Evolutionary conservation across 2,113 vertebrate species (phyloP).

Genomic region (Hemiprocne comata): DNA sequence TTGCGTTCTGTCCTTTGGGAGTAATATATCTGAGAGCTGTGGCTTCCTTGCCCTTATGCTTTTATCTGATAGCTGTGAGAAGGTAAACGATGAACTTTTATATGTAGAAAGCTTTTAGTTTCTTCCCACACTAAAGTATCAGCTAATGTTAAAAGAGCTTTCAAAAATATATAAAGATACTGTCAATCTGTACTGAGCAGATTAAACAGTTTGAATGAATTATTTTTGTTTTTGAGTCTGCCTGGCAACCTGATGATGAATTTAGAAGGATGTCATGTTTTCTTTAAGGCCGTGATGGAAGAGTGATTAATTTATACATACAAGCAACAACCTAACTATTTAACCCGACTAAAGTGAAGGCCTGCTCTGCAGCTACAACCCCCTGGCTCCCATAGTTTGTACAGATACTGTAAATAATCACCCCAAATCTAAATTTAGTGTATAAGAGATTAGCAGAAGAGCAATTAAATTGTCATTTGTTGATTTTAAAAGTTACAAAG

Average conservation of each 20-base stretch:
- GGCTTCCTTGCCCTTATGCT: slow-evolving; percentile 69
- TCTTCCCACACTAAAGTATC: slow-evolving; percentile 77
- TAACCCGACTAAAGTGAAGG: neutral
- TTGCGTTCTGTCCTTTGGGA: slow-evolving; percentile 66
- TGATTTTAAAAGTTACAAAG: neutral
- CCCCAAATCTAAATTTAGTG: neutral
- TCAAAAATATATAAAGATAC: slow-evolving; percentile 80
- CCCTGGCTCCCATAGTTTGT: neutral
- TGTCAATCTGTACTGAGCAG: slow-evolving; percentile 76
- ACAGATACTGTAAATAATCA: neutral
- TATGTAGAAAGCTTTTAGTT: slow-evolving; percentile 76
- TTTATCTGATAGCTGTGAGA: slow-evolving; percentile 75
- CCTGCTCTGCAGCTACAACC: neutral
- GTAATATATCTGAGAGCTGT: slow-evolving; percentile 64
- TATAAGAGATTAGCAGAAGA: neutral
- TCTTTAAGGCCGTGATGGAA: slow-evolving; percentile 9
- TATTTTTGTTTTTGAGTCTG: slow-evolving; percentile 78
- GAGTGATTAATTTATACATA: slow-evolving; percentile 55
- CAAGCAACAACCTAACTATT: slow-evolving; percentile 27
- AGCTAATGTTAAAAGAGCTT: slow-evolving; percentile 79
- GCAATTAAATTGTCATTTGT: neutral
- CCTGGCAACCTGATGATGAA: slow-evolving; percentile 66
- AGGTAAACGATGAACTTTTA: slow-evolving; percentile 77
- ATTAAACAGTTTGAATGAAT: slow-evolving; percentile 77
- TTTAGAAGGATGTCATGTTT: slow-evolving; percentile 70